phyloP scores from a whole-genome alignment of 1,140 invertebrate genomes.

The Babylonia areolata region DNA sequence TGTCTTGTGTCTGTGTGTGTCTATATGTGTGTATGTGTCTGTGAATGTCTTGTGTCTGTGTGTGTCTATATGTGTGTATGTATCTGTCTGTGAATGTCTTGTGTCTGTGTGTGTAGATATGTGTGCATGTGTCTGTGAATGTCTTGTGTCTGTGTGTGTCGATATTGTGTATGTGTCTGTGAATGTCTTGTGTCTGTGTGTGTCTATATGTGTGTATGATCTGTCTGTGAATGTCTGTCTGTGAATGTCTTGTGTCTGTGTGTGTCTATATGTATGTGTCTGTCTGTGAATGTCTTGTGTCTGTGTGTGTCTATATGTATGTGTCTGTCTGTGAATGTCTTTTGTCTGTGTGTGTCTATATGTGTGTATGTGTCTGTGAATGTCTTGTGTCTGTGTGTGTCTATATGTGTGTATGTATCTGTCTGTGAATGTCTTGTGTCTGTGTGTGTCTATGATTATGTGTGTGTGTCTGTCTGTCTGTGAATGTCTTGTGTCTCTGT shows the following conservation, averaged over 20 bases:
- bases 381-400: conserved; percentile 12
- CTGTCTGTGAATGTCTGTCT: too few species aligned
- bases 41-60: background rate
- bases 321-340: background rate
- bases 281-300: conserved; percentile 19
- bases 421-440: conserved; percentile 3
- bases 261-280: background rate
- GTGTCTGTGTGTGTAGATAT: background rate
- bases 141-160: background rate
- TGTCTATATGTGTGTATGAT: too few species aligned
- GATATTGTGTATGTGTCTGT: too few species aligned
- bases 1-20: conserved; percentile 20
- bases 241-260: too few species aligned
- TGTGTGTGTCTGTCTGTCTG: conserved; percentile 1
- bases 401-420: background rate
- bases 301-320: conserved; percentile 29
- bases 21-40: background rate
- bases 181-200: too few species aligned
- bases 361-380: conserved; percentile 1
- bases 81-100: background rate
- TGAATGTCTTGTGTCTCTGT: conserved; percentile 14
- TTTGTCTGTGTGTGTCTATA: conserved; percentile 1
- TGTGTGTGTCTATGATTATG: conserved; percentile 9
- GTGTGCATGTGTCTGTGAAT: conserved; percentile 19
- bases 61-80: conserved; percentile 15